These are phyloP conservation scores for Callocephalon fimbriatum DNA, from an alignment of 2,113 vertebrate genomes.

Conservation along the genomic window DNA sequence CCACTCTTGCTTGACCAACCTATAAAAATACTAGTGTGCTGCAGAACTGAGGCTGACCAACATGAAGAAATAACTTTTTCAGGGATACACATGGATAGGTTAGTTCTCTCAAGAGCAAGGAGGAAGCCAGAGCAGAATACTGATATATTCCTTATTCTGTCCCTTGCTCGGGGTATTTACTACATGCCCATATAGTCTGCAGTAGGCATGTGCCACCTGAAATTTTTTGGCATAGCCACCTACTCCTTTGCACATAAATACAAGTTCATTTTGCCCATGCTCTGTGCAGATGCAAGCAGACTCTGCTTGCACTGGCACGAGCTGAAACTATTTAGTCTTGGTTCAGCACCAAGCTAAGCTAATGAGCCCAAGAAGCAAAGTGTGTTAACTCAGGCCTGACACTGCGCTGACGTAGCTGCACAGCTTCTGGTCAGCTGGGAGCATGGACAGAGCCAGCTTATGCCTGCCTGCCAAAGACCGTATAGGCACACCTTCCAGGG, in stretches of 20 bases:
- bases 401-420: slow-evolving; percentile 23
- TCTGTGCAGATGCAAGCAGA: neutral
- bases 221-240: neutral
- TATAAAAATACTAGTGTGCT: neutral
- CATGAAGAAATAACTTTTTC: neutral
- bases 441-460: neutral
- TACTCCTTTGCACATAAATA: neutral
- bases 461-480: neutral
- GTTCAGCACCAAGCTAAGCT: slow-evolving; percentile 58
- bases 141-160: neutral
- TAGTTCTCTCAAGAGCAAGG: neutral
- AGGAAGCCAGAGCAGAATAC: neutral
- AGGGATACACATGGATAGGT: neutral
- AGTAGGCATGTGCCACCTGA: neutral
- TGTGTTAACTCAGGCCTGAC: slow-evolving; percentile 44
- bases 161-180: neutral
- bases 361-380: slow-evolving; percentile 23
- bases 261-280: neutral
- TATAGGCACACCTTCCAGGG: neutral
- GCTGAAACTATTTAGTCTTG: slow-evolving; percentile 37
- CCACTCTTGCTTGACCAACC: neutral
- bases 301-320: slow-evolving; percentile 23
- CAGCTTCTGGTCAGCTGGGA: slow-evolving; percentile 49
- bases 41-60: neutral
- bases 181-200: neutral